Percentiles rank a stretch among this genome's conserved stretches.
phyloP scores from a whole-genome alignment of 2,113 vertebrate species.

The Lepidothrix coronata region DNA sequence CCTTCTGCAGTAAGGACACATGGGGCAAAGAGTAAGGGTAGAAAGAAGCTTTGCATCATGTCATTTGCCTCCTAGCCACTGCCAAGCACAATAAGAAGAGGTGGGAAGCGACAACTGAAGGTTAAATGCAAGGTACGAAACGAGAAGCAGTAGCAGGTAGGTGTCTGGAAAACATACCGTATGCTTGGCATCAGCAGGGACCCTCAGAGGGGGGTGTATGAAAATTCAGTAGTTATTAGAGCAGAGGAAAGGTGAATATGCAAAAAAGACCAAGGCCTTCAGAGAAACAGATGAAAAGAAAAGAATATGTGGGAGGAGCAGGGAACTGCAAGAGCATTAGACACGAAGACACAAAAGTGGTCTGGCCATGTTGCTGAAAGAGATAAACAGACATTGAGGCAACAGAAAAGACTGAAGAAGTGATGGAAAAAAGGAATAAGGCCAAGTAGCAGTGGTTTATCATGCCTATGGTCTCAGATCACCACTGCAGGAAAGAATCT shows the following conservation, averaged over 20 bases:
- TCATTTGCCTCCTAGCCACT: background rate
- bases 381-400: background rate
- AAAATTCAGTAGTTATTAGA: background rate
- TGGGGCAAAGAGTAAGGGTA: background rate
- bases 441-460: background rate
- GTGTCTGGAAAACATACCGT: background rate
- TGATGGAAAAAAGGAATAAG: background rate
- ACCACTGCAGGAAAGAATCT: constrained; percentile 15
- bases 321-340: background rate
- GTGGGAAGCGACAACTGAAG: background rate
- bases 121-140: background rate
- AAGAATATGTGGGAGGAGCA: background rate
- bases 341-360: background rate
- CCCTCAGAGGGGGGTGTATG: background rate
- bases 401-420: background rate
- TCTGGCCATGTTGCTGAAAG: background rate
- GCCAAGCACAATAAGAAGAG: background rate
- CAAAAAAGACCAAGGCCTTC: background rate
- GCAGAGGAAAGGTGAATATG: background rate
- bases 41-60: background rate
- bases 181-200: background rate
- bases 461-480: background rate
- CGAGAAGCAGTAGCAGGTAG: background rate
- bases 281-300: background rate
- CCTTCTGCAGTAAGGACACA: background rate